Percentiles rank a stretch among this genome's conserved stretches.
Conservation (phyloP, 92 coral and sea anemone genomes). For the Porites lobata region DNA sequence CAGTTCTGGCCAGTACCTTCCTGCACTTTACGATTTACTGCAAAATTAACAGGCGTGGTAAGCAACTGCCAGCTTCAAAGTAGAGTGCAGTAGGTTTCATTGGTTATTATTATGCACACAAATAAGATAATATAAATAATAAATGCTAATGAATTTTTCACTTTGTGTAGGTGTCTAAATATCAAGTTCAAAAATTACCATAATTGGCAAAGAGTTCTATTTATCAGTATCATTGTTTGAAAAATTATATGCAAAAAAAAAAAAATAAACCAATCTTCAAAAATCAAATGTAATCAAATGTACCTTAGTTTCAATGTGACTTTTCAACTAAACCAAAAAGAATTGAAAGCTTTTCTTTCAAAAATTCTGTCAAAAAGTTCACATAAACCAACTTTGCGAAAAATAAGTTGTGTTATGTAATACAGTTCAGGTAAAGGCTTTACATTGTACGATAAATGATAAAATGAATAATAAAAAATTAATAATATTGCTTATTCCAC, state of each 20-base stretch:
- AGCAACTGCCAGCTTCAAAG: background rate
- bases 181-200: background rate
- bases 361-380: too few relatives aligned
- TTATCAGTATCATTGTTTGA: conserved; percentile 3
- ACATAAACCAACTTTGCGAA: background rate
- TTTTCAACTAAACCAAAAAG: background rate
- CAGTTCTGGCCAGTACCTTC: too few relatives aligned
- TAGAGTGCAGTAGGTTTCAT: background rate
- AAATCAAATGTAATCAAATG: background rate
- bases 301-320: background rate
- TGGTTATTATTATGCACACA: background rate
- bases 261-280: background rate
- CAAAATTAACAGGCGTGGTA: too few relatives aligned
- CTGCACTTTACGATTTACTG: too few relatives aligned
- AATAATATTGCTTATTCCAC: background rate
- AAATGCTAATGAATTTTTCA: background rate
- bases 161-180: conserved; percentile 9
- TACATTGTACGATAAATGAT: too few relatives aligned
- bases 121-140: background rate
- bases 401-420: background rate
- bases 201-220: background rate
- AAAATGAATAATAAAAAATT: conserved; percentile 15
- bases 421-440: background rate
- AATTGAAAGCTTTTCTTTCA: too few relatives aligned
- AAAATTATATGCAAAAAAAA: background rate